Conservation (phyloP, 2,113 vertebrate genomes). For the Brachyistius frenatus region DNA sequence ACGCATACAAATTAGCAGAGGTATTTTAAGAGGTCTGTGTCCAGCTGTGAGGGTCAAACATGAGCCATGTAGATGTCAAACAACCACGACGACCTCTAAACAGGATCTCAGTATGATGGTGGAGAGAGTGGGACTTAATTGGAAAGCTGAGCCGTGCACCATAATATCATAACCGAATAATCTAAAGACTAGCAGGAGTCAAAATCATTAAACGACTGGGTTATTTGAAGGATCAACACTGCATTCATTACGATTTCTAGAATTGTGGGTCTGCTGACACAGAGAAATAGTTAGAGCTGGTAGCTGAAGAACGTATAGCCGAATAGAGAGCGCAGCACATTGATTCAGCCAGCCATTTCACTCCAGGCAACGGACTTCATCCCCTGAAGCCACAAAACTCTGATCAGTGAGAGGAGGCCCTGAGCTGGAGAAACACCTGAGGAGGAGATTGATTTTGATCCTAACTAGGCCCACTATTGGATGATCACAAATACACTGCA, state of each 20-base stretch:
- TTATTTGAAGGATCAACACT: slow-evolving; percentile 22
- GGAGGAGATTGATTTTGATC: neutral
- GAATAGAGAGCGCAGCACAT: neutral
- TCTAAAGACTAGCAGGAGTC: slow-evolving; percentile 20
- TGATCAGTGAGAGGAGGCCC: neutral
- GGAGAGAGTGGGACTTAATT: neutral
- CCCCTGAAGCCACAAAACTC: neutral
- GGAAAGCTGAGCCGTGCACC: slow-evolving; percentile 11
- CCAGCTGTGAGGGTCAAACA: neutral
- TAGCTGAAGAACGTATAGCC: neutral
- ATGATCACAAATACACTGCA: neutral
- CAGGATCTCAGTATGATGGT: neutral
- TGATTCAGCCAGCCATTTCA: neutral
- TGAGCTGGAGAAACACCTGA: neutral
- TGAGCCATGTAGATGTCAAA: neutral
- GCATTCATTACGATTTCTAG: neutral
- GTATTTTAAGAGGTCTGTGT: slow-evolving; percentile 13
- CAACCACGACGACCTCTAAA: neutral
- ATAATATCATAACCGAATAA: slow-evolving; percentile 26
- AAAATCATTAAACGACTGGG: slow-evolving; percentile 11
- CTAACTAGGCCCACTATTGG: neutral
- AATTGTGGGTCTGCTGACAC: slow-evolving; percentile 3
- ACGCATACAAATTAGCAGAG: neutral
- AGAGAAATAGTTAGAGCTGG: neutral
- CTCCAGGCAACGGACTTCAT: neutral